Evolutionary conservation across 2,113 vertebrate genomes (phyloP).

Genomic region (Poeciliopsis turrubarensis): DNA sequence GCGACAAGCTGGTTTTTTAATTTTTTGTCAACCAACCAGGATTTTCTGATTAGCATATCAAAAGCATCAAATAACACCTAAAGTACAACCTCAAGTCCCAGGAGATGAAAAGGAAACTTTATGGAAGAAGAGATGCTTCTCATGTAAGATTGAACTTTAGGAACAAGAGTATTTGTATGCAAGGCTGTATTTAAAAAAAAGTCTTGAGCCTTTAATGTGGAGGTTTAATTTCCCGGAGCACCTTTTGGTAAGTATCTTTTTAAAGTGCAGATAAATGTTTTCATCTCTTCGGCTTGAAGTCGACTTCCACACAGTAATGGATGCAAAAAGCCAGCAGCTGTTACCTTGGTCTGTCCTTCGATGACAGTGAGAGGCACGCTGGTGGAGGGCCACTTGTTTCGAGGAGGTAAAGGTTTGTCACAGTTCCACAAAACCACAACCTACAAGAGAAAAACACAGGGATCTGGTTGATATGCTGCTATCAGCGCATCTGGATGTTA

Average conservation of each 20-base stretch:
- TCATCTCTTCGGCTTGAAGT: not conserved
- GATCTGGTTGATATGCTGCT: not conserved
- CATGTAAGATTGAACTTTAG: not conserved
- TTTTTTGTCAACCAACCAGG: no score
- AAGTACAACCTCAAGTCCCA: no score
- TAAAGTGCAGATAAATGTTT: conserved; percentile 12
- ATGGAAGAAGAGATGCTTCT: not conserved
- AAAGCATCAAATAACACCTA: no score
- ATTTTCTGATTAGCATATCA: no score
- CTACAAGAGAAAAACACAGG: conserved; percentile 48
- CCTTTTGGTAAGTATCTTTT: not conserved
- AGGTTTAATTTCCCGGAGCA: not conserved
- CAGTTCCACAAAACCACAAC: conserved; percentile 85
- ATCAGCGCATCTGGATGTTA: not conserved
- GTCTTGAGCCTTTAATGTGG: not conserved
- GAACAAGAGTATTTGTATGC: not conserved
- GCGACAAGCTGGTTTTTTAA: no score
- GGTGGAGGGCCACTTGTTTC: conserved; percentile 84
- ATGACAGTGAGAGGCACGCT: conserved; percentile 81
- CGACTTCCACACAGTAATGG: conserved; percentile 19
- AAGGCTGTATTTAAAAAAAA: not conserved
- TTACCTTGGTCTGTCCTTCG: conserved; percentile 82
- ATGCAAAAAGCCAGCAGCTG: conserved; percentile 34
- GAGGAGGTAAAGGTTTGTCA: conserved; percentile 80
- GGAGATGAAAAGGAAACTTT: no score